Evolutionary conservation across 2,797 vertebrate species (phyloP), one percentile per base, ranked within the genome.

Genomic region (Micropoecilia bifurca): DNA sequence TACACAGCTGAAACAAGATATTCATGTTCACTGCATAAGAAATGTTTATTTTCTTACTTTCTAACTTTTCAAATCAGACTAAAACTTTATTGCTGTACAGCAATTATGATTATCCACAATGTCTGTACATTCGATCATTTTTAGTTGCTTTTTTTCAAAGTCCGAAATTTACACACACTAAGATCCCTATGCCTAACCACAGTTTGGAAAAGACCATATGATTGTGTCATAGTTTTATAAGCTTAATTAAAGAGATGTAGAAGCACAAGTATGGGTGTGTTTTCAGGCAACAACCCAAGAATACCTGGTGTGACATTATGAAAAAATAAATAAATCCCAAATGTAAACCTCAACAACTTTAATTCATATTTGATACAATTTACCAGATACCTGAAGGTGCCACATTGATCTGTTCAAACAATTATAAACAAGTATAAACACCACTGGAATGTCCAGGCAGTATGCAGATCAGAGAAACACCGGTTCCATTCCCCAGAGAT

Each of bases 1-100:
- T n/a, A 8, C 9, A 47, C 0, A 6, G 2, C 36, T 16, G 55
- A 3, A 76, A 18, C 22, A 75, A 53, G 10, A 0, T 3, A 28
- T 41, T 36, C 30, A 39, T 13, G 6, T 76, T n/a, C 68, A 68
- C 36, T 4, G 25, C 66, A 69, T 14, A 43, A 69, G 8, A n/a
- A 25, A 4, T 4, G 8, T 9, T 28, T 39, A 25, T 41, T 20
- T 41, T 68, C 22, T 25, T 41, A 66, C 18, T 66, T 22, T 41
- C 36, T 22, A 25, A 43, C 39, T 41, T 45, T 14, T 71, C 6
- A 28, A 28, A 71, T 71, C 13, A 30, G 6, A 71, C 43, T 46
- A 22, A 66, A 66, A 6, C 41, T 46, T 71, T 71, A 71, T 3
- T 66, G 33, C 25, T 68, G 22, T 3, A 25, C 9, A 22, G 10